These are phyloP conservation scores for Leptodactylus fuscus DNA, from an alignment of 2,113 vertebrate species.

Conservation along the genomic window DNA sequence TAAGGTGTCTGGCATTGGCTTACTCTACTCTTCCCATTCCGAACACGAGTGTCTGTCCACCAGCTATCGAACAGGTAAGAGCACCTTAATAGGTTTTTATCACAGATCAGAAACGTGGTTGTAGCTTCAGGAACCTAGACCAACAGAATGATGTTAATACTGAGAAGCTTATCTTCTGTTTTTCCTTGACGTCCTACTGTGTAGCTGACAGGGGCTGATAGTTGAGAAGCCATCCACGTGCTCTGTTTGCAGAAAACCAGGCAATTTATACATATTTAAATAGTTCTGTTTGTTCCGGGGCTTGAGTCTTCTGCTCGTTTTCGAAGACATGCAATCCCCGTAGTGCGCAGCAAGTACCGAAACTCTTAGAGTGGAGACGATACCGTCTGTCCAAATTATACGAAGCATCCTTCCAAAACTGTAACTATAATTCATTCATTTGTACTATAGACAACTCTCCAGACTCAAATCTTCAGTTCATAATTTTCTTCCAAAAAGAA, in stretches of 20 bases:
- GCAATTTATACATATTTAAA: conserved; percentile 54
- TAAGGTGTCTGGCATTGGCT: no score
- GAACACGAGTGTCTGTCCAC: no score
- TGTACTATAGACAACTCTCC: not conserved
- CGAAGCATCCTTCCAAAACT: not conserved
- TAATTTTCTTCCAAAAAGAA: not conserved
- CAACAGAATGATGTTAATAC: no score
- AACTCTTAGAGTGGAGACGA: not conserved
- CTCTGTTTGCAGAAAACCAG: conserved; percentile 22
- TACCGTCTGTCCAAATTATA: conserved; percentile 41
- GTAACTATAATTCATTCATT: not conserved
- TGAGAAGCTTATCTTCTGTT: not conserved
- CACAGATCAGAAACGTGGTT: not conserved
- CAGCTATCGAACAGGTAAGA: no score
- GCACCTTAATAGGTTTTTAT: not conserved
- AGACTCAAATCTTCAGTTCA: not conserved
- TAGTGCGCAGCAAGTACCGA: not conserved
- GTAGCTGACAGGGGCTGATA: not conserved
- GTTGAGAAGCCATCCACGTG: conserved; percentile 10
- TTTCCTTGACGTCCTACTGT: not conserved
- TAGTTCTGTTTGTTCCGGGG: conserved; percentile 21
- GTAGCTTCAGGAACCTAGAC: not conserved
- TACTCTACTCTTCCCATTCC: no score
- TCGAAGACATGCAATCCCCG: conserved; percentile 44
- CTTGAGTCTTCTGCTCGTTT: conserved; percentile 5